phyloP scores from a whole-genome alignment of 2,888 invertebrate species.

The Polymixis flavicincta region DNA sequence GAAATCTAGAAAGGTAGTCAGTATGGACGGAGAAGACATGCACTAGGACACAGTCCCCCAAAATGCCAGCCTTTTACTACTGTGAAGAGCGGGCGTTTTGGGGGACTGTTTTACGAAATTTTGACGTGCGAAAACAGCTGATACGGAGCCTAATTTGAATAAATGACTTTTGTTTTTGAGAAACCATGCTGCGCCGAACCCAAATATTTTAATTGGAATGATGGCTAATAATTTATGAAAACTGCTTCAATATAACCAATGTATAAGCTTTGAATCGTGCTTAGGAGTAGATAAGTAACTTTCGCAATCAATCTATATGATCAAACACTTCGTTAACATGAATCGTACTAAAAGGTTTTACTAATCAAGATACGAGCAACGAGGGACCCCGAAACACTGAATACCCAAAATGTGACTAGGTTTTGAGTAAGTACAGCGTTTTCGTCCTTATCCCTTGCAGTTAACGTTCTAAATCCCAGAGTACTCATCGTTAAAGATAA shows the following conservation, averaged over 20 bases:
- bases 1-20: neutral
- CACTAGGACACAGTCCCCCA: too few relatives aligned
- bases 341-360: conserved; percentile 30
- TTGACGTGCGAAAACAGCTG: too few relatives aligned
- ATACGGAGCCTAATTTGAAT: too few relatives aligned
- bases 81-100: too few relatives aligned
- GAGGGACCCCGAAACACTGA: conserved; percentile 11
- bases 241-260: neutral
- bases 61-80: too few relatives aligned
- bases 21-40: neutral
- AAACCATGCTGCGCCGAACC: neutral
- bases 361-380: conserved; percentile 50
- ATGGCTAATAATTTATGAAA: neutral
- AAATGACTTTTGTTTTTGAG: too few relatives aligned
- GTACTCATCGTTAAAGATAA: conserved; percentile 7
- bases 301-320: conserved; percentile 38
- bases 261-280: neutral
- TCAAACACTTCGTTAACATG: conserved; percentile 23
- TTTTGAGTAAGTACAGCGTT: conserved; percentile 7
- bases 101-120: too few relatives aligned
- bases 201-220: neutral
- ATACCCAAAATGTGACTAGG: conserved; percentile 24
- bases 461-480: conserved; percentile 31
- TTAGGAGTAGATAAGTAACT: neutral
- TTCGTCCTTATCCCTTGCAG: conserved; percentile 21